Evolutionary conservation across 2,888 invertebrate genomes (phyloP).

Genomic region (Amorpha juglandis): DNA sequence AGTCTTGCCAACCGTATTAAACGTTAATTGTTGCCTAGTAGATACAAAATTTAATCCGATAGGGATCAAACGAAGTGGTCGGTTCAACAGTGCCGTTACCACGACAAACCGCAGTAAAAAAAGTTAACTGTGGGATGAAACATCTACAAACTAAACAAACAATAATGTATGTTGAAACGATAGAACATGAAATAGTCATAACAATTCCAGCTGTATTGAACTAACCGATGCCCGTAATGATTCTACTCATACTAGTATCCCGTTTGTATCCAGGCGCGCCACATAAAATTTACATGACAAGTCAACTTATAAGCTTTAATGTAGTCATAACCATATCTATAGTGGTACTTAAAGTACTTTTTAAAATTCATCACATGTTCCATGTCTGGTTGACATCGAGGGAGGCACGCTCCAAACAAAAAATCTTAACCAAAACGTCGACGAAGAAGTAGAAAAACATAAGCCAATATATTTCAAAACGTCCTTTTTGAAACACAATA

Average conservation of each 20-base stretch:
- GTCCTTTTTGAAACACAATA: conserved; percentile 69
- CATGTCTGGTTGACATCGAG: conserved; percentile 60
- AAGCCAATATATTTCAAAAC: conserved; percentile 73
- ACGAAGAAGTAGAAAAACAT: conserved; percentile 56
- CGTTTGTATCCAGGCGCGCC: conserved; percentile 43
- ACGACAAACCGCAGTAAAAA: too few species aligned
- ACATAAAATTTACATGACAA: conserved; percentile 72
- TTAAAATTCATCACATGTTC: conserved; percentile 80
- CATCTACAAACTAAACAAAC: conserved; percentile 31
- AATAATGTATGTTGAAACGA: background rate
- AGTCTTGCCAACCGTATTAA: too few species aligned
- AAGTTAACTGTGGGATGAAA: too few species aligned
- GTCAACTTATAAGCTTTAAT: conserved; percentile 49
- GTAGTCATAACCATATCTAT: conserved; percentile 63
- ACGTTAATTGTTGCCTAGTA: too few species aligned
- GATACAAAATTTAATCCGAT: too few species aligned
- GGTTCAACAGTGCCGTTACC: too few species aligned
- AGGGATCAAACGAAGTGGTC: too few species aligned
- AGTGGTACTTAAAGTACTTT: conserved; percentile 55
- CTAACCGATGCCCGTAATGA: conserved; percentile 1
- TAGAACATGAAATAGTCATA: background rate
- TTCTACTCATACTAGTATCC: background rate
- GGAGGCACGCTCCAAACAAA: conserved; percentile 72
- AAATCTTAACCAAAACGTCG: conserved; percentile 56
- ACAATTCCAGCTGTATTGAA: background rate